A percentile compares a stretch with the other conserved stretches of the same genome.
Conservation (phyloP, 1,140 invertebrate genomes). For the Heliconius nattereri region DNA sequence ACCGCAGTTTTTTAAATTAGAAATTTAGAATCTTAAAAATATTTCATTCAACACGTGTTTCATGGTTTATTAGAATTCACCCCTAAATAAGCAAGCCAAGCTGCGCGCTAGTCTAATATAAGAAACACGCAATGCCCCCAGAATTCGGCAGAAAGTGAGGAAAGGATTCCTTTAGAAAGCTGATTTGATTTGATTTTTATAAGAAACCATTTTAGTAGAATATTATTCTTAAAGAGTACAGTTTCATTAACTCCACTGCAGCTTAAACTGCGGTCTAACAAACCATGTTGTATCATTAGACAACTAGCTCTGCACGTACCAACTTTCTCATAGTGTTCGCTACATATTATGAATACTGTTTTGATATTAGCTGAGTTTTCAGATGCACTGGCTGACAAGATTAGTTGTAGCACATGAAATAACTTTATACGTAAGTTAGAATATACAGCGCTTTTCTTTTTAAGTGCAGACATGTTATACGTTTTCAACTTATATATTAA, state of each 20-base stretch:
- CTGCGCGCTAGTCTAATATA: no score
- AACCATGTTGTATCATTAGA: conserved; percentile 38
- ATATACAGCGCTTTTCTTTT: neutral
- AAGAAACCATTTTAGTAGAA: conserved; percentile 21
- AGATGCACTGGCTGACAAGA: conserved; percentile 1
- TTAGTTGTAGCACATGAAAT: neutral
- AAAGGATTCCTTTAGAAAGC: no score
- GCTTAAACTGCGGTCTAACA: conserved; percentile 35
- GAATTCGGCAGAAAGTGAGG: no score
- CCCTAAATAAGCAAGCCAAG: no score
- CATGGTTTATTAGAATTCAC: no score
- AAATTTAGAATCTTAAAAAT: no score
- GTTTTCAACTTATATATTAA: no score
- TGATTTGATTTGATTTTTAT: neutral
- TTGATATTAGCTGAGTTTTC: conserved; percentile 11
- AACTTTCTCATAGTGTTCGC: conserved; percentile 29
- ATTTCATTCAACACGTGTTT: no score
- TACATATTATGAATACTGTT: conserved; percentile 14
- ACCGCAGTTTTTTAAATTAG: no score
- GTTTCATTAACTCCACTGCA: conserved; percentile 29
- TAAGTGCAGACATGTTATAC: neutral
- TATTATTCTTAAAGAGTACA: conserved; percentile 31
- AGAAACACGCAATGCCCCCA: no score
- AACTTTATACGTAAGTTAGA: neutral
- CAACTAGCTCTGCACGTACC: conserved; percentile 31